phyloP scores from a whole-genome alignment of 2,888 invertebrate genomes.

The Ectemnius cavifrons region DNA sequence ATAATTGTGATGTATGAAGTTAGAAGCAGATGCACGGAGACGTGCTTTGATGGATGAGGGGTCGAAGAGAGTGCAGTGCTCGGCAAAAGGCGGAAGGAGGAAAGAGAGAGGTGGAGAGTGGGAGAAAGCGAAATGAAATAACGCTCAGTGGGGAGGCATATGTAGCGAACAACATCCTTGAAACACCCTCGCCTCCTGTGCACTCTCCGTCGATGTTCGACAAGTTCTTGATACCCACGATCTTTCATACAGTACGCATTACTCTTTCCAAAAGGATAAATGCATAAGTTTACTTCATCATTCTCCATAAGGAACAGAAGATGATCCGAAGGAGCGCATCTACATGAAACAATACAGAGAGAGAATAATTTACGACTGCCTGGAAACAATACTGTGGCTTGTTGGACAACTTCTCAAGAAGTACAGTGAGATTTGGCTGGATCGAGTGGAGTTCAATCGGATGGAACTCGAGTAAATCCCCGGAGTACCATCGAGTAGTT shows the following conservation, averaged over 20 bases:
- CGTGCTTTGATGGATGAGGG: conserved; percentile 60
- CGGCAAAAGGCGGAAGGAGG: conserved; percentile 45
- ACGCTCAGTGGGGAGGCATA: conserved; percentile 37
- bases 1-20: conserved; percentile 64
- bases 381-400: neutral
- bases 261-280: neutral
- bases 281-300: conserved; percentile 13
- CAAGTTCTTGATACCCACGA: conserved; percentile 40
- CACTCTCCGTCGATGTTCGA: conserved; percentile 43
- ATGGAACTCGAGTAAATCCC: too few relatives aligned
- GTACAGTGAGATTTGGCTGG: too few relatives aligned
- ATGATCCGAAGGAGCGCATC: conserved; percentile 4
- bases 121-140: conserved; percentile 48
- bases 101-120: conserved; percentile 10
- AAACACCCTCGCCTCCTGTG: conserved; percentile 38
- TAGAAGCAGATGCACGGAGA: conserved; percentile 59
- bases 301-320: conserved; percentile 7
- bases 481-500: too few relatives aligned
- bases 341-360: conserved; percentile 18
- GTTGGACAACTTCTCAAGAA: too few relatives aligned
- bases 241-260: conserved; percentile 27
- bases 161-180: conserved; percentile 24
- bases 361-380: conserved; percentile 6
- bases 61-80: conserved; percentile 38
- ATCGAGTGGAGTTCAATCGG: too few relatives aligned